Base-by-base conservation (phyloP, 2,113 vertebrate species). In the Nibea coibor region DNA sequence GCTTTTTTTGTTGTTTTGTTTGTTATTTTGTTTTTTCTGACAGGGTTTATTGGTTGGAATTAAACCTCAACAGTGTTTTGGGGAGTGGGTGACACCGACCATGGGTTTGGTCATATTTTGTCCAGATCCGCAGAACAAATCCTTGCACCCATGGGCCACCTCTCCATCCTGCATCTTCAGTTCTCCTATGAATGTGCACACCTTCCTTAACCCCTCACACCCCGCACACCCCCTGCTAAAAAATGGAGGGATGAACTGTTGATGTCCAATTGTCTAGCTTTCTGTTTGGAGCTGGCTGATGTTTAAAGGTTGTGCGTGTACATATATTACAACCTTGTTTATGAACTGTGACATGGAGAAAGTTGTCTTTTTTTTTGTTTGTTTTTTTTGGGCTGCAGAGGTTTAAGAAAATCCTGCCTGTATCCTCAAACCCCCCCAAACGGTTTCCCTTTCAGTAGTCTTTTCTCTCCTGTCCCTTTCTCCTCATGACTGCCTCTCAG, bases 101-200 rank as follows among this genome's bases (percentile, higher is more conserved):
- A 14, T 28, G 28, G 81, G 69, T 75, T 69, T 66, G 66, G 79
- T 89, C 65, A 2, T 28, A 70, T 75, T 59, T 69, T 11, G 24
- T 16, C 45, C 74, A 70, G 12, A 61, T 72, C 57, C 45, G 22
- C 73, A 76, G 68, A 86, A 69, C 74, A 63, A 59, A 63, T 45
- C 68, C 5, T 47, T 80, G 71, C 71, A 80, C 59, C 69, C 71
- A 56, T 28, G 69, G 61, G 81, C 42, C 82, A 57, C 73, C 57
- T 62, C 43, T 58, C 77, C 80, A 75, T 74, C 78, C 48, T 50
- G 65, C 69, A 67, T 70, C 70, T 58, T 76, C 57, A 70, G 19
- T 77, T 88, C 10, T 90, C 71, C 72, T 82, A 82, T 89, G 83
- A 93, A 91, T 92, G 86, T 92, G 86, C 73, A 72, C 84, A 72